These are phyloP conservation scores for Apteryx mantelli DNA, from an alignment of 2,113 vertebrate genomes.

Conservation along the genomic window DNA sequence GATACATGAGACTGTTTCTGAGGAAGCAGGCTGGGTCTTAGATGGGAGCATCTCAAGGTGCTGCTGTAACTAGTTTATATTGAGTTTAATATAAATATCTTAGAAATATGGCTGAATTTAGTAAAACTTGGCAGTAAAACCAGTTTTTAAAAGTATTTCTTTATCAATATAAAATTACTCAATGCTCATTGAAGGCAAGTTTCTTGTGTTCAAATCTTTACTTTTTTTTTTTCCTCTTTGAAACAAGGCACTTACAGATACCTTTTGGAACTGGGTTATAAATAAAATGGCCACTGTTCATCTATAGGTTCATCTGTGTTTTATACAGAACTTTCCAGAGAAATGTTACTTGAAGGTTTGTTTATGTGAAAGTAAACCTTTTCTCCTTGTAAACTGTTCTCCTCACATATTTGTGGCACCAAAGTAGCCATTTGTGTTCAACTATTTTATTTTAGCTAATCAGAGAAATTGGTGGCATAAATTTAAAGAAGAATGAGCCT, in stretches of 20 bases:
- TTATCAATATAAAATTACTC: not conserved
- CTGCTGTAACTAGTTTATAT: not conserved
- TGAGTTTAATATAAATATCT: not conserved
- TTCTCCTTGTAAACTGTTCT: not conserved
- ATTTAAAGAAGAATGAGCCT: constrained; percentile 98
- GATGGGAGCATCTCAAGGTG: not conserved
- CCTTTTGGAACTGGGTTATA: not conserved
- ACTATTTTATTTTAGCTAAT: constrained; percentile 85
- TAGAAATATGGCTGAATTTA: not conserved
- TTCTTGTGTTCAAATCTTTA: not conserved
- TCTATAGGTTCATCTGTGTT: not conserved
- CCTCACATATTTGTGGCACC: not conserved
- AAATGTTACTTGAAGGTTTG: not conserved
- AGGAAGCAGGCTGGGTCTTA: not conserved
- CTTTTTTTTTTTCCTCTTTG: rapidly evolving
- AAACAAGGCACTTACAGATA: not conserved
- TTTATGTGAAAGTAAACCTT: not conserved
- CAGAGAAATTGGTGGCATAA: constrained; percentile 96
- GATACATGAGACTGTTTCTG: not conserved
- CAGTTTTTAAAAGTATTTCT: not conserved
- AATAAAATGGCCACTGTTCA: not conserved
- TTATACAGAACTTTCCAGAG: not conserved
- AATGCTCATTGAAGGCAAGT: not conserved
- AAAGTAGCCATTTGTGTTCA: constrained; percentile 8
- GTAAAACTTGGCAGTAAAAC: not conserved